Evolutionary conservation across 2,888 invertebrate species (phyloP).

Genomic region (Salticus scenicus): DNA sequence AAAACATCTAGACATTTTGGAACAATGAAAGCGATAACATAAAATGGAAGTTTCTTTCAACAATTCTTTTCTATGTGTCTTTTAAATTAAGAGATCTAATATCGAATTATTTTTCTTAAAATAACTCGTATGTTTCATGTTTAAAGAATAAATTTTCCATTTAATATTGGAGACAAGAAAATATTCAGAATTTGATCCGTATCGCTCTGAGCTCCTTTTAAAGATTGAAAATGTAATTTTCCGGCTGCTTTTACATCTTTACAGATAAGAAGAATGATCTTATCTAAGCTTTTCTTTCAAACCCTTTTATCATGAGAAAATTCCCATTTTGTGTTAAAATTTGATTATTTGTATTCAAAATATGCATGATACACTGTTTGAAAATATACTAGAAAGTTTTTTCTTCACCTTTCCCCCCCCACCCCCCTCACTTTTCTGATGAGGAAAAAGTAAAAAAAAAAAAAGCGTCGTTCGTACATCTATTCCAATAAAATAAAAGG

Average conservation of each 20-base stretch:
- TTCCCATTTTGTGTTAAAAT: not conserved
- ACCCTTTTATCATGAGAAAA: not conserved
- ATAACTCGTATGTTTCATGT: not conserved
- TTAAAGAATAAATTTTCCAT: conserved; percentile 12
- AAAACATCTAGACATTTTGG: too few relatives aligned
- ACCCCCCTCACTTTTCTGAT: too few relatives aligned
- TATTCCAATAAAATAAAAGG: not conserved
- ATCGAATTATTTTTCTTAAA: not conserved
- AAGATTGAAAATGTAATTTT: conserved; percentile 19
- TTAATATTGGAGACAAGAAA: conserved; percentile 8
- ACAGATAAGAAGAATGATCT: not conserved
- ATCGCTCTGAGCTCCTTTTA: not conserved
- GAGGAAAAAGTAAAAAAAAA: too few relatives aligned
- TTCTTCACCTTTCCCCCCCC: too few relatives aligned
- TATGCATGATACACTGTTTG: not conserved
- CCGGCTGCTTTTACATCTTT: not conserved
- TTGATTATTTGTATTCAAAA: conserved; percentile 12
- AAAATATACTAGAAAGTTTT: too few relatives aligned
- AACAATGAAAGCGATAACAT: too few relatives aligned
- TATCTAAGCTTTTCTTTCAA: not conserved
- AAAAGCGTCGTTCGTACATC: too few relatives aligned
- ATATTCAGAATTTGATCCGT: not conserved
- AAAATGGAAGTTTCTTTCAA: too few relatives aligned
- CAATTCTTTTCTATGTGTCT: too few relatives aligned
- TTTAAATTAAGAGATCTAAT: too few relatives aligned